phyloP scores from a whole-genome alignment of 2,113 vertebrate species.

The Corythoichthys intestinalis region DNA sequence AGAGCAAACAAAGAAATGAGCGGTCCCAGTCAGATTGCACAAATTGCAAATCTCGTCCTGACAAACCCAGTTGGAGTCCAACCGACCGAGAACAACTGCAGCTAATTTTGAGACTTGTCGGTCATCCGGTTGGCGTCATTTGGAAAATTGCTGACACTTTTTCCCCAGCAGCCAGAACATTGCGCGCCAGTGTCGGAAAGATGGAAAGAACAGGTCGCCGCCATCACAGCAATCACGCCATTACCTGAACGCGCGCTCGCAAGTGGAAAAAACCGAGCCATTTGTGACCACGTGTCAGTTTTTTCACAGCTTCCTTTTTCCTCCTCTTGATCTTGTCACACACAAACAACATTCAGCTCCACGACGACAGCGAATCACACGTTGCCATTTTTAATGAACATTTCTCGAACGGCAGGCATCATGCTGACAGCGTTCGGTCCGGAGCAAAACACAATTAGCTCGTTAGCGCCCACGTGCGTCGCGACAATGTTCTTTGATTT shows the following conservation, averaged over 20 bases:
- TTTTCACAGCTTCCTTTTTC: not conserved
- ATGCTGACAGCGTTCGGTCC: not conserved
- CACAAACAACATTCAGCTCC: not conserved
- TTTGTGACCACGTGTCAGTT: not conserved
- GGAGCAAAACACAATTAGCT: not conserved
- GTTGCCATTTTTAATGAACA: not conserved
- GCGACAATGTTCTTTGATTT: not conserved
- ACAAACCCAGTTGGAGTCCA: too few relatives aligned
- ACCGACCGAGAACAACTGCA: too few relatives aligned
- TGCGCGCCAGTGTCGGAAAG: not conserved
- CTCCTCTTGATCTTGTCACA: not conserved
- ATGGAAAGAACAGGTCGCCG: not conserved
- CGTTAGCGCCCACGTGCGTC: not conserved
- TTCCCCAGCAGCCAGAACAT: not conserved
- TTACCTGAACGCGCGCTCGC: not conserved
- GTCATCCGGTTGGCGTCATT: not conserved
- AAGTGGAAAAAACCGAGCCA: not conserved
- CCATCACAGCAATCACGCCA: not conserved
- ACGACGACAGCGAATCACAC: not conserved
- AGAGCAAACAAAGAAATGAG: too few relatives aligned
- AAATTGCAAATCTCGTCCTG: too few relatives aligned
- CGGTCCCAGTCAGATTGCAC: too few relatives aligned
- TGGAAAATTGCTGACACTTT: not conserved
- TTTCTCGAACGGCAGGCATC: not conserved
- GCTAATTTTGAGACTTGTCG: too few relatives aligned